phyloP scores from a whole-genome alignment of 2,888 invertebrate species.

The Drosophila sordidula region DNA sequence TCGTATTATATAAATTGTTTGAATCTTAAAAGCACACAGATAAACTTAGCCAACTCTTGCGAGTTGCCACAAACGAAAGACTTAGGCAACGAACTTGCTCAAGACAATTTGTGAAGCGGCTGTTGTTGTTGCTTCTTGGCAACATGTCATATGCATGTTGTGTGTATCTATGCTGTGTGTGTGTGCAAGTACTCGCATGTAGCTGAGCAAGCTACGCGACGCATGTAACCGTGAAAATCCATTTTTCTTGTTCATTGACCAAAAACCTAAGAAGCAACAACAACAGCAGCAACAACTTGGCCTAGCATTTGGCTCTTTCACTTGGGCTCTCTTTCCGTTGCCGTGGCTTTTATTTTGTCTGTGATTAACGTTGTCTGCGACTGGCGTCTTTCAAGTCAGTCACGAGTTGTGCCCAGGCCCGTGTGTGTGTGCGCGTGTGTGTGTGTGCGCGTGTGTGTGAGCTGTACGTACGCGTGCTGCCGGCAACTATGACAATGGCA shows the following conservation, averaged over 20 bases:
- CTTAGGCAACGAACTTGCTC: conserved; percentile 63
- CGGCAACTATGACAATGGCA: conserved; percentile 50
- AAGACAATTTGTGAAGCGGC: conserved; percentile 18
- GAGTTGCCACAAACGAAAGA: conserved; percentile 40
- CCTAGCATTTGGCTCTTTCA: conserved; percentile 61
- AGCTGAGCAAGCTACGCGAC: conserved; percentile 47
- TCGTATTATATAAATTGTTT: not conserved
- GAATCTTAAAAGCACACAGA: not conserved
- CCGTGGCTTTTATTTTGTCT: conserved; percentile 59
- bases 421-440: conserved; percentile 33
- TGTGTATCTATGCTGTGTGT: conserved; percentile 18
- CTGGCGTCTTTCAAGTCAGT: conserved; percentile 61
- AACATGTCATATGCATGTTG: conserved; percentile 61
- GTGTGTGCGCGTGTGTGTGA: conserved; percentile 26
- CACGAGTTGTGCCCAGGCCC: conserved; percentile 60
- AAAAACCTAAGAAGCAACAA: conserved; percentile 55
- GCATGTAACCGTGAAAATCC: conserved; percentile 79
- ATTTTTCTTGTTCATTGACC: conserved; percentile 81
- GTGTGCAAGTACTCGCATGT: conserved; percentile 28
- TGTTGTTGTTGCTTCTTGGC: conserved; percentile 25
- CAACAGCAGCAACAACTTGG: conserved; percentile 33
- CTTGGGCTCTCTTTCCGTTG: conserved; percentile 38
- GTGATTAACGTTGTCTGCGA: conserved; percentile 68
- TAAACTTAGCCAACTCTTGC: not conserved
- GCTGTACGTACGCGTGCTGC: conserved; percentile 70